Evolutionary conservation across 37 sponge, comb jelly and placozoan genomes (phyloP).

Genomic region (Ephydatia muelleri): DNA sequence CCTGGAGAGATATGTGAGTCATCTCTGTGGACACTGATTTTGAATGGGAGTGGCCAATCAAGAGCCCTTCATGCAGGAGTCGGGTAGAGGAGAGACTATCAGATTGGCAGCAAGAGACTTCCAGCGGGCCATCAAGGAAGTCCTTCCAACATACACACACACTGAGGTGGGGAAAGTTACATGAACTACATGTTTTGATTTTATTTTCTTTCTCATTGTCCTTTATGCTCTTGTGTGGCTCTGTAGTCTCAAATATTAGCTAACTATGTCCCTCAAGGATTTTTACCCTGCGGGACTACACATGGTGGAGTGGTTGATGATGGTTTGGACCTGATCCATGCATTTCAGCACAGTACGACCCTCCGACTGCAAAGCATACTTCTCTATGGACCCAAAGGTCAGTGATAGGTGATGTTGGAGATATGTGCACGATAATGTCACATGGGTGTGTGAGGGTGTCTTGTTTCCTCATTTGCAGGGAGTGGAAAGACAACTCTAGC

Average conservation of each 20-base stretch:
- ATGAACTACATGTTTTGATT: neutral
- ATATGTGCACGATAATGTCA: neutral
- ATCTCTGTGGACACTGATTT: neutral
- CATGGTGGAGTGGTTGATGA: constrained; percentile 32
- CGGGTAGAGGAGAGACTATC: neutral
- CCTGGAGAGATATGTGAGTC: constrained; percentile 61
- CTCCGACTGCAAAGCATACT: constrained; percentile 39
- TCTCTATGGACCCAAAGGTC: constrained; percentile 59
- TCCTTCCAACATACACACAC: constrained; percentile 65
- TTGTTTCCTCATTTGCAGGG: constrained; percentile 10
- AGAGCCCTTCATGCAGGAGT: neutral
- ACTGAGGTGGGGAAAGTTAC: constrained; percentile 17
- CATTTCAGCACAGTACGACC: constrained; percentile 21
- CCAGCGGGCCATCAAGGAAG: constrained; percentile 11
- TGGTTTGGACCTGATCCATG: constrained; percentile 42
- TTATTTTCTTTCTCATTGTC: neutral
- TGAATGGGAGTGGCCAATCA: neutral
- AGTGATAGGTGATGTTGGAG: neutral
- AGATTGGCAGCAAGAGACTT: constrained; percentile 46
- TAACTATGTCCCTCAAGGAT: constrained; percentile 47
- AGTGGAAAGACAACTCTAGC: constrained; percentile 67
- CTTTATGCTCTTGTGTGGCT: neutral
- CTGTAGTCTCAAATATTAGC: constrained; percentile 34
- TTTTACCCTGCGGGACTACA: constrained; percentile 41
- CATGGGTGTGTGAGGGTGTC: neutral